Evolutionary conservation across 2,797 vertebrate species (phyloP), one percentile per base, ranked within the genome.

Genomic region (Onychomys arenicola): DNA sequence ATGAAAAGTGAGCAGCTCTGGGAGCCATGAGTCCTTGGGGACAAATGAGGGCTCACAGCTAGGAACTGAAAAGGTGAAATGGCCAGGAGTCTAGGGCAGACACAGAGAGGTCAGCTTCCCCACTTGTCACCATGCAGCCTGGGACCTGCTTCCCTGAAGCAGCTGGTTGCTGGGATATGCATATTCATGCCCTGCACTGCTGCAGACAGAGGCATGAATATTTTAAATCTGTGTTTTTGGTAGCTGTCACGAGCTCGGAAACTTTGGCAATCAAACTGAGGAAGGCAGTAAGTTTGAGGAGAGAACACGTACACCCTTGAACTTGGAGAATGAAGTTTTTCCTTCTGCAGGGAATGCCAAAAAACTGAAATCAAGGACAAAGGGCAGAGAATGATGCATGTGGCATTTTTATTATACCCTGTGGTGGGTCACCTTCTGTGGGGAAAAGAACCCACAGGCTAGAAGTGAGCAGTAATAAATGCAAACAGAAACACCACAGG

Each of bases 231-330:
- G 46, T 10, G 11, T 0, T 2, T 90, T 91, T 82, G 93, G 59
- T 94, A 25, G 85, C 89, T 93, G 71, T 90, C 76, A 49, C 25
- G 84, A 95, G 37, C 73, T 82, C 34, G 14, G 83, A 91, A 90
- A 77, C 71, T 73, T 94, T 67, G 71, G 78, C 55, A 81, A 49
- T 87, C 78, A 69, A 87, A 91, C 16, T 37, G 49, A 69, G 19
- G 61, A 85, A 90, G 40, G 34, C 71, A 85, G 23, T 43, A 85
- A 82, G 69, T 91, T 80, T 34, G 52, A 81, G 11, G 29, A 9
- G 46, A 91, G 65, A 93, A 80, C 63, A 57, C 40, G 61, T 52
- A 61, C 55, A 21, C 46, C 88, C 71, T 6, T 49, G 32, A 75
- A 67, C 67, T 92, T 93, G 80, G 67, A 73, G 55, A 55, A 75